Evolutionary conservation across 2,888 invertebrate species (phyloP).

Genomic region (Eupithecia centaureata): DNA sequence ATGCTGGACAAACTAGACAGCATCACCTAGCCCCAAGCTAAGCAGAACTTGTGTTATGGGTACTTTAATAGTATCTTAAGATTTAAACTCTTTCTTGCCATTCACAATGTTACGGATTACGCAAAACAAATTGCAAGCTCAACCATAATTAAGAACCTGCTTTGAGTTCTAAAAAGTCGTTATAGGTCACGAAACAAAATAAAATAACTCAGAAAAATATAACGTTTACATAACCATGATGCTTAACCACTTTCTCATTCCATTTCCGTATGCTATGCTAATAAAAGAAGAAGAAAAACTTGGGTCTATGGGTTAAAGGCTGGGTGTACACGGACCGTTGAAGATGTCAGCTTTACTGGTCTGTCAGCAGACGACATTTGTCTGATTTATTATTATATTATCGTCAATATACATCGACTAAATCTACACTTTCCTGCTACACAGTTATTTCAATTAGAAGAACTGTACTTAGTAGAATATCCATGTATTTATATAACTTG

Average conservation of each 20-base stretch:
- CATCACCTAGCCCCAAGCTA: too few species aligned
- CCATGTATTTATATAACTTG: too few species aligned
- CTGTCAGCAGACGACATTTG: not conserved
- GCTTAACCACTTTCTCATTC: conserved; percentile 1
- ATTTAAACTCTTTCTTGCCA: too few species aligned
- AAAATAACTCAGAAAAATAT: not conserved
- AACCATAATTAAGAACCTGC: not conserved
- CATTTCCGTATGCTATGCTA: conserved; percentile 1
- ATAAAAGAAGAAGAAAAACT: not conserved
- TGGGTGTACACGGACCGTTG: not conserved
- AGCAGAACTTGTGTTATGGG: too few species aligned
- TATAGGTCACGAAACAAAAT: conserved; percentile 5
- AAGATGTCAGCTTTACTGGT: not conserved
- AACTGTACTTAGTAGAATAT: too few species aligned
- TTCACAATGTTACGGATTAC: not conserved
- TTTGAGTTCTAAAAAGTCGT: not conserved
- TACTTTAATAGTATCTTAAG: too few species aligned
- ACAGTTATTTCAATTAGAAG: too few species aligned
- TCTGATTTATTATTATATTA: not conserved
- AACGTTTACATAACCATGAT: not conserved
- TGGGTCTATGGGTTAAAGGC: not conserved
- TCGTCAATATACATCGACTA: too few species aligned
- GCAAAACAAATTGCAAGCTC: not conserved
- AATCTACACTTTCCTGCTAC: too few species aligned
- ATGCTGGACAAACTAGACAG: too few species aligned